Evolutionary conservation across 1,140 invertebrate species (phyloP).

Genomic region (Acyrthosiphon pisum): DNA sequence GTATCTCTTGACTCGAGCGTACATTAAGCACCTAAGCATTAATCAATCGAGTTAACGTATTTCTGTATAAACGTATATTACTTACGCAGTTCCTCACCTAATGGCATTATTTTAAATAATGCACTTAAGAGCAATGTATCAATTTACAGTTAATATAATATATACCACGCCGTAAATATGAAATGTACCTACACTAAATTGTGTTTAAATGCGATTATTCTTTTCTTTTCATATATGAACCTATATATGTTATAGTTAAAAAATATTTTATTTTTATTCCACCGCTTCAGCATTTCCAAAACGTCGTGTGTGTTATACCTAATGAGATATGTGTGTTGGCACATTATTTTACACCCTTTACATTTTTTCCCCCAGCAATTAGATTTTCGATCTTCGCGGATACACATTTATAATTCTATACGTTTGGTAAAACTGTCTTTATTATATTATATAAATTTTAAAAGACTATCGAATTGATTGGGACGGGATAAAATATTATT

Average conservation of each 20-base stretch:
- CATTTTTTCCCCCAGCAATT: neutral
- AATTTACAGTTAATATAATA: neutral
- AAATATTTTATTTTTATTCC: neutral
- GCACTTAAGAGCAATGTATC: slow-evolving; percentile 1
- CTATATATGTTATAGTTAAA: neutral
- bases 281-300: neutral
- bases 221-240: neutral
- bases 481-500: neutral
- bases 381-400: neutral
- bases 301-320: neutral
- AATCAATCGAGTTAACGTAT: neutral
- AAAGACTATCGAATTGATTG: neutral
- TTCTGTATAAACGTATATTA: neutral
- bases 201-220: neutral
- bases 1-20: neutral
- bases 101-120: neutral
- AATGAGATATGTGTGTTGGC: neutral
- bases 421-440: neutral
- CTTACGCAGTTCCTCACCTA: neutral
- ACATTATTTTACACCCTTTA: neutral
- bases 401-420: neutral
- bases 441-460: neutral
- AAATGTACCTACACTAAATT: neutral
- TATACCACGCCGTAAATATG: neutral
- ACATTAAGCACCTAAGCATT: neutral